A percentile compares a stretch with the other conserved stretches of the same genome.
phyloP scores from a whole-genome alignment of 1,140 invertebrate species.

The Macrobrachium nipponense region DNA sequence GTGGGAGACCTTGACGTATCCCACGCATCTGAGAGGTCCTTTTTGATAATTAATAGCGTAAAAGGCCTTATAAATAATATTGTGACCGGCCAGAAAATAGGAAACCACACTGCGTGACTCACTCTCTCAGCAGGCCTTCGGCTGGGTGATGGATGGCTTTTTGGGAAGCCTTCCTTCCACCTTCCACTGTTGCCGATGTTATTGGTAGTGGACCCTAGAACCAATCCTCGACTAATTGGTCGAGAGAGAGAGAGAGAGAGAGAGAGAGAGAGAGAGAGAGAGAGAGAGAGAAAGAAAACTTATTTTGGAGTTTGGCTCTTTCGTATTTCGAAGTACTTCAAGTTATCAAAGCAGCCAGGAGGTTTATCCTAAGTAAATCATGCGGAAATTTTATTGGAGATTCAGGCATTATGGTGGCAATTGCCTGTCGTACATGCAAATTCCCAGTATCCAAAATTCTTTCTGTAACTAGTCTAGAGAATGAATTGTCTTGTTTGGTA shows the following conservation, averaged over 20 bases:
- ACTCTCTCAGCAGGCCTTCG: no score
- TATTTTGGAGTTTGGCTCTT: no score
- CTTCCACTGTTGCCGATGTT: not conserved
- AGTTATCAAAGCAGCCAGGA: no score
- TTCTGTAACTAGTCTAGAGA: no score
- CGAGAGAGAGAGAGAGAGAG: conserved; percentile 5
- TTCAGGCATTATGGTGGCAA: no score
- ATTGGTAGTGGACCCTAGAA: conserved; percentile 30
- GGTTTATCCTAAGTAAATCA: no score
- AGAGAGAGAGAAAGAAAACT: not conserved
- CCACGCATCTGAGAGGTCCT: not conserved
- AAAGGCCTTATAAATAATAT: conserved; percentile 22
- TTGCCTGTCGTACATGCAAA: no score
- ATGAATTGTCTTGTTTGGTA: no score
- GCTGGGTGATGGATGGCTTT: no score
- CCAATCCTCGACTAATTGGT: conserved; percentile 37
- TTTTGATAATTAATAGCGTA: conserved; percentile 22
- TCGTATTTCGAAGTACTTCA: no score
- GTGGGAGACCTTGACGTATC: conserved; percentile 4
- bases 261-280: not conserved
- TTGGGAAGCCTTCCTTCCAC: not conserved
- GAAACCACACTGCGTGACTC: conserved; percentile 3
- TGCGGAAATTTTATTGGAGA: no score
- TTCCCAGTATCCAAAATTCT: no score
- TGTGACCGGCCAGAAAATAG: conserved; percentile 30